Base-by-base conservation (phyloP, 2,797 vertebrate genomes). In the Margarornis squamiger region DNA sequence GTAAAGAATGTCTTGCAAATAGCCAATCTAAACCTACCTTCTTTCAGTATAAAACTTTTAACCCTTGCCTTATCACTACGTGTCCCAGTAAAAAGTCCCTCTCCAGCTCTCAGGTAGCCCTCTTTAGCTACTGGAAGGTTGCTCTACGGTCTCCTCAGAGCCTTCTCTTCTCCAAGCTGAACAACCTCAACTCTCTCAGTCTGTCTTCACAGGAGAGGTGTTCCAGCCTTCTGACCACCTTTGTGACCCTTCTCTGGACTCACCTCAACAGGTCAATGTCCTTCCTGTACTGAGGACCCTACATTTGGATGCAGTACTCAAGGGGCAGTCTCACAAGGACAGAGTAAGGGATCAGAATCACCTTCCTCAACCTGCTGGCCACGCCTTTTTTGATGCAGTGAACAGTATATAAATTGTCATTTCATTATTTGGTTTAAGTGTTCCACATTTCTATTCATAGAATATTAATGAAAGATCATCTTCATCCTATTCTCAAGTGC, bases 391-490 rank as follows among this genome's bases (percentile, higher is more conserved):
- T 34, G 12, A 23, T 59, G 26, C 7, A 77, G 9, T 65, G 15
- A 9, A 7, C 26, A 65, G 29, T 20, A 20, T 16, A 39, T 61
- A 63, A 90, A 55, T n/a, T 17, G 21, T 11, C 2, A 92, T 90
- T 84, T 67, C 15, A 5, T 86, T 20, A 61, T 88, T 84, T 92
- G 21, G 36, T 94, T 90, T 85, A 70, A 92, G 21, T 41, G 45
- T 92, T 57, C 57, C 54, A 75, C 6, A 59, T 88, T 92, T 95
- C 46, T 55, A 48, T 72, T 94, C 72, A 86, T 32, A 86, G 22
- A 83, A 94, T 81, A 90, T 74, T 79, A 91, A 92, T 63, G 65
- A 72, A 74, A 67, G 63, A 81, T 74, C 23, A 51, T 89, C 72
- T 96, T 88, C 45, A 59, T 24, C 17, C 10, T 82, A 26, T 57